phyloP scores from a whole-genome alignment of 2,113 vertebrate species.

The Sylvia atricapilla region DNA sequence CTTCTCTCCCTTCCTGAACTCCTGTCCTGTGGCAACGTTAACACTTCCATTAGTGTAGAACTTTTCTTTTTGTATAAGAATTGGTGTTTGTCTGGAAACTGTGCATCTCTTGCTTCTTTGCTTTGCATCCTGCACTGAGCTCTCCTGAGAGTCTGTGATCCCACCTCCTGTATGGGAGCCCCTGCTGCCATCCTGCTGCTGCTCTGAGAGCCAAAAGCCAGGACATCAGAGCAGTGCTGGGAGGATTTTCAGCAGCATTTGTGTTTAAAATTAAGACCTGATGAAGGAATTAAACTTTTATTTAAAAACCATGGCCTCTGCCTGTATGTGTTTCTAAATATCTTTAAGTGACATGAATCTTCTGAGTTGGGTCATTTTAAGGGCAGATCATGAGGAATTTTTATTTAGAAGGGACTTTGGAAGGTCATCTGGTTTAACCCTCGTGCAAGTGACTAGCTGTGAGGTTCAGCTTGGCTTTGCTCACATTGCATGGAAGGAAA shows the following conservation, averaged over 20 bases:
- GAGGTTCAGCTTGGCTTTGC: neutral
- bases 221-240: neutral
- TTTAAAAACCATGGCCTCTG: slow-evolving; percentile 34
- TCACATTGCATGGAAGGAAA: neutral
- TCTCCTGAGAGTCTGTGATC: slow-evolving; percentile 11
- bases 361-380: neutral
- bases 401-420: neutral
- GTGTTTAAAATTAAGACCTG: slow-evolving; percentile 55
- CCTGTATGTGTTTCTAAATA: neutral
- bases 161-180: slow-evolving; percentile 11
- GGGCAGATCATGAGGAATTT: neutral
- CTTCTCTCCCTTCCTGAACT: slow-evolving; percentile 29
- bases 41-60: neutral
- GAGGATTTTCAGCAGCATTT: slow-evolving; percentile 42
- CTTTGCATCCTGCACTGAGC: slow-evolving; percentile 41
- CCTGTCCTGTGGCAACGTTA: slow-evolving; percentile 22
- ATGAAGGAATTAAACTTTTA: slow-evolving; percentile 72
- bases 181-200: neutral
- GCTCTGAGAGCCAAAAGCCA: neutral
- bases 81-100: slow-evolving; percentile 17
- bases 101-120: slow-evolving; percentile 12
- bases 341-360: neutral
- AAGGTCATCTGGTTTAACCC: neutral
- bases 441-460: neutral
- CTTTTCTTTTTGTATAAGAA: slow-evolving; percentile 41